Evolutionary conservation across 2,888 invertebrate species (phyloP).

Genomic region (Zaprionus obscuricornis): DNA sequence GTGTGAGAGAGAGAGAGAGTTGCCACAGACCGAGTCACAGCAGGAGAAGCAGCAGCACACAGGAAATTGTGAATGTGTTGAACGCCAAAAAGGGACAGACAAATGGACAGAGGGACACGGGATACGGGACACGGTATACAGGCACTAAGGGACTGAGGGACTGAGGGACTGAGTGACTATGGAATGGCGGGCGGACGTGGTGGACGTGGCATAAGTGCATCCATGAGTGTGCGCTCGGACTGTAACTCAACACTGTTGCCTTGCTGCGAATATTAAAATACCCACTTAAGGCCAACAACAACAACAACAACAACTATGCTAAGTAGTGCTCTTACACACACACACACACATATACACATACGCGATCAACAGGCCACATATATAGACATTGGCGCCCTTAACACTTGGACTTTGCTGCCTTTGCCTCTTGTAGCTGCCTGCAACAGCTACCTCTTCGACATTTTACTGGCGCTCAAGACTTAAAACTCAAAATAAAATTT

Average conservation of each 20-base stretch:
- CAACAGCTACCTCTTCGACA: conserved; percentile 14
- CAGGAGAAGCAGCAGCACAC: conserved; percentile 52
- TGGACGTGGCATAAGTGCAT: conserved; percentile 52
- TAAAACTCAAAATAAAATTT: too few relatives aligned
- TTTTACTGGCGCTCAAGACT: background rate
- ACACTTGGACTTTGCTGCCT: conserved; percentile 28
- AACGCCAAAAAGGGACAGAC: conserved; percentile 39
- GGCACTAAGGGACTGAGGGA: conserved; percentile 3
- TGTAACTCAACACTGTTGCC: conserved; percentile 70
- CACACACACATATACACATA: conserved; percentile 5
- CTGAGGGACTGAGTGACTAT: conserved; percentile 18
- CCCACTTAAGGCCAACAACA: conserved; percentile 67
- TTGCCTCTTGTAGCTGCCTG: conserved; percentile 22
- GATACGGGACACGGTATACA: too few relatives aligned
- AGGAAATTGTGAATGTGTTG: conserved; percentile 45
- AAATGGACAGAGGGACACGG: conserved; percentile 4
- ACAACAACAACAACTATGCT: conserved; percentile 35
- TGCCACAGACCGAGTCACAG: background rate
- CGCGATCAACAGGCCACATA: conserved; percentile 13
- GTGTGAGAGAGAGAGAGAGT: conserved; percentile 27
- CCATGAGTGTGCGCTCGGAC: conserved; percentile 43
- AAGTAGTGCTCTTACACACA: conserved; percentile 48
- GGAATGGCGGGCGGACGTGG: too few relatives aligned
- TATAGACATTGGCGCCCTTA: conserved; percentile 54
- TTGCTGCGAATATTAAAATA: conserved; percentile 73